Base-by-base conservation (phyloP, 2,888 invertebrate genomes). In the Nymphalis c-album region DNA sequence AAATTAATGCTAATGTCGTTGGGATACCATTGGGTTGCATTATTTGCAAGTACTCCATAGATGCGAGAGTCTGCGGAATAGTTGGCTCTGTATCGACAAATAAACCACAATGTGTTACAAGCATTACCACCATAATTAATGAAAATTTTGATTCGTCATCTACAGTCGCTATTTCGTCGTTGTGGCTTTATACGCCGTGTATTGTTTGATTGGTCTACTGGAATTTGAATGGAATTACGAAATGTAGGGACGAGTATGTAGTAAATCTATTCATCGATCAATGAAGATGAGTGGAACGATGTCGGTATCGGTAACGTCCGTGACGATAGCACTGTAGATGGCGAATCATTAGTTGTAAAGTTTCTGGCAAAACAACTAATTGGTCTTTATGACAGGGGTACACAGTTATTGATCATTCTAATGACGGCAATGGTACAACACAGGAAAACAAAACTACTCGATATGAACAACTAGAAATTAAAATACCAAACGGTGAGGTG, bases 1-100 rank as follows among this genome's bases (percentile, higher is more conserved):
- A 40, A 40, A 79, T 75, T 78, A 80, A 90, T 90, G 90, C 89
- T 86, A 85, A 85, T 81, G 81, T 85, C 80, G 78, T 84, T 85
- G 76, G 88, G 85, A 85, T 92, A 92, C 91, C 91, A 86, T 91
- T 90, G 85, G 91, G 90, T 90, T 91, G 91, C 88, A 88, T 84
- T 76, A 91, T 88, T 85, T 91, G 91, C 85, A 90, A 91, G 91
- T 90, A 91, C 86, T 92, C 91, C 91, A 91, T 89, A 85, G 90
- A 87, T 82, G 89, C 90, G 90, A 88, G 84, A 86, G 89, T 81
- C 91, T 90, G 91, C 91, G 91, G 90, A 85, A 90, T 85, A 86
- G 89, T 82, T 82, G 91, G 91, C 86, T 92, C 91, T 92, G 91
- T 88, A 84, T 86, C 86, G 88, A 89, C 88, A 91, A 91, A 91